Evolutionary conservation across 2,113 vertebrate species (phyloP).

Genomic region (Eubucco bourcierii): DNA sequence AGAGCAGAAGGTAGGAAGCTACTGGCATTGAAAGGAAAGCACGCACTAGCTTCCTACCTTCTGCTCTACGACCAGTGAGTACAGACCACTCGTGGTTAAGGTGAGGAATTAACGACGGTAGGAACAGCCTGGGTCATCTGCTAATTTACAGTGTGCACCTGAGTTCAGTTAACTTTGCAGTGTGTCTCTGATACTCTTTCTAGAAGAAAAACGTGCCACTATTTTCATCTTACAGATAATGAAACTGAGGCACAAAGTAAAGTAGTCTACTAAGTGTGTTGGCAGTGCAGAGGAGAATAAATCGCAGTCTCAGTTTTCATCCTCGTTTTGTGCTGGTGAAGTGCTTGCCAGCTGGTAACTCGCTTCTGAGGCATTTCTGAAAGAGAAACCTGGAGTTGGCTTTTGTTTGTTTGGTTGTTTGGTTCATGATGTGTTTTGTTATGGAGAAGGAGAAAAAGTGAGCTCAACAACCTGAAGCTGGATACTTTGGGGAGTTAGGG

Average conservation of each 20-base stretch:
- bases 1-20: neutral
- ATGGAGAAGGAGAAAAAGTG: neutral
- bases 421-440: too few relatives aligned
- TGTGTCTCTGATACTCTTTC: neutral
- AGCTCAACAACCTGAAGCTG: neutral
- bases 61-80: too few relatives aligned
- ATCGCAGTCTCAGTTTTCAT: neutral
- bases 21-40: neutral
- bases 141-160: accelerated
- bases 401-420: too few relatives aligned
- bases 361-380: neutral
- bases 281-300: neutral
- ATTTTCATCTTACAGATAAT: neutral
- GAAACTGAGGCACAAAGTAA: slow-evolving; percentile 41
- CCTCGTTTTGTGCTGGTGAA: neutral
- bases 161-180: neutral
- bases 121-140: neutral
- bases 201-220: neutral
- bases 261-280: neutral
- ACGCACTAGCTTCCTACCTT: too few relatives aligned
- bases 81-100: too few relatives aligned
- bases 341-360: neutral
- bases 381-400: neutral
- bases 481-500: accelerated
- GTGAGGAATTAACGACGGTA: neutral